phyloP scores from a whole-genome alignment of 1,140 invertebrate genomes.

The Brachionus koreanus region DNA sequence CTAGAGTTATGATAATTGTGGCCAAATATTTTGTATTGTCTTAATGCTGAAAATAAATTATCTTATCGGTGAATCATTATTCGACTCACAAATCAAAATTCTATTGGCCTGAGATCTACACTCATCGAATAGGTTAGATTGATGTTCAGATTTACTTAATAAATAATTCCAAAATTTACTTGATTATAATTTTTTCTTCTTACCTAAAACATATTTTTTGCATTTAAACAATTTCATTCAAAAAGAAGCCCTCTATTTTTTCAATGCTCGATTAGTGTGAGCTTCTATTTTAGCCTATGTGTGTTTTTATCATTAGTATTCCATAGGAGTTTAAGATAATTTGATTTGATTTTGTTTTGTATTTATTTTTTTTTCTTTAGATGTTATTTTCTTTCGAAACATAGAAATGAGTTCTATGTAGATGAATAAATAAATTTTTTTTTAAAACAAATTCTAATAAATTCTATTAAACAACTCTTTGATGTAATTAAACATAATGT shows the following conservation, averaged over 20 bases:
- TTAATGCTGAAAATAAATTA: constrained; percentile 33
- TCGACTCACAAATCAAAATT: not conserved
- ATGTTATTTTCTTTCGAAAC: not conserved
- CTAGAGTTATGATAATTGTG: constrained; percentile 1
- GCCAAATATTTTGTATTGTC: not conserved
- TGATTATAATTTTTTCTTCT: constrained; percentile 32
- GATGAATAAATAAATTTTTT: not conserved
- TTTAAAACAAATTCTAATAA: not conserved
- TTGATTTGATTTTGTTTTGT: not conserved
- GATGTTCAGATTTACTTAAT: not conserved
- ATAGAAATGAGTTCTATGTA: constrained; percentile 26
- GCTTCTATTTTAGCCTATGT: not conserved
- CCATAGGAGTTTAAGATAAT: not conserved
- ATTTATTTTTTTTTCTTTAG: constrained; percentile 17
- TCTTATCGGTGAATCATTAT: constrained; percentile 9
- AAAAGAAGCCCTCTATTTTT: constrained; percentile 6
- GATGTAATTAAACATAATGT: constrained; percentile 23
- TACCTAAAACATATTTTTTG: constrained; percentile 22
- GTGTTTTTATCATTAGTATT: constrained; percentile 22
- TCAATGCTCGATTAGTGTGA: not conserved
- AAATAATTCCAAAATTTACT: constrained; percentile 12
- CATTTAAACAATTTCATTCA: not conserved
- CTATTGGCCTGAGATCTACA: not conserved
- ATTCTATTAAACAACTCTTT: not conserved
- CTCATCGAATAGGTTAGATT: not conserved